Base-by-base conservation (phyloP, 2,113 vertebrate species). In the Miniopterus natalensis region DNA sequence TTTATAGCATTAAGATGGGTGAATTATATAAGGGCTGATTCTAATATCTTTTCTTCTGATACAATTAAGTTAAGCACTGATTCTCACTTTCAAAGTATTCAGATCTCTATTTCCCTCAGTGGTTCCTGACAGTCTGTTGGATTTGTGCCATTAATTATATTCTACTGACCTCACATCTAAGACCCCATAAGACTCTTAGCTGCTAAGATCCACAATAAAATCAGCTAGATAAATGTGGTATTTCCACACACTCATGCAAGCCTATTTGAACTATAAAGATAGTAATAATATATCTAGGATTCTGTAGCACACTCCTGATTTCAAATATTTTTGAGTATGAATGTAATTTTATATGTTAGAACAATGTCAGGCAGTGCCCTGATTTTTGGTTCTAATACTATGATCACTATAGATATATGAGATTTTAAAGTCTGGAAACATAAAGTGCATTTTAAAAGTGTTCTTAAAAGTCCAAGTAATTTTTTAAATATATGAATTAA, bases 311-410 rank as follows among this genome's bases (percentile, higher is more conserved):
- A 11, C 7, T 83, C 25, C 8, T 86, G 17, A 75, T 66, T 83
- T 96, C 57, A 86, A 83, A 86, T 78, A 83, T 77, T 81, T 93
- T 85, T 94, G 17, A 61, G 40, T 40, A 55, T 78, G 21, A 83
- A 93, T 79, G 4, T 57, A 83, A 95, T 87, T 84, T 84, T 90
- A 15, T 20, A 42, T 65, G 23, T 53, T 68, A 88, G 55, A 88
- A 83, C 7, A 40, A 49, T 61, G 20, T 77, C 25, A 55, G 21
- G 6, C 42, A 18, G 4, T 63, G 3, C 53, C 40, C 45, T 86
- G 10, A 88, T 31, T 73, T 65, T 93, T 89, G 77, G 49, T 88
- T 93, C 59, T 95, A 77, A 88, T 84, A 63, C n/a, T 83, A 78
- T 12, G n/a, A 75, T 78, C 8, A 29, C 31, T 88, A 40, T 23